Conservation (phyloP, 1,140 invertebrate genomes). For the Lucilia sericata region DNA sequence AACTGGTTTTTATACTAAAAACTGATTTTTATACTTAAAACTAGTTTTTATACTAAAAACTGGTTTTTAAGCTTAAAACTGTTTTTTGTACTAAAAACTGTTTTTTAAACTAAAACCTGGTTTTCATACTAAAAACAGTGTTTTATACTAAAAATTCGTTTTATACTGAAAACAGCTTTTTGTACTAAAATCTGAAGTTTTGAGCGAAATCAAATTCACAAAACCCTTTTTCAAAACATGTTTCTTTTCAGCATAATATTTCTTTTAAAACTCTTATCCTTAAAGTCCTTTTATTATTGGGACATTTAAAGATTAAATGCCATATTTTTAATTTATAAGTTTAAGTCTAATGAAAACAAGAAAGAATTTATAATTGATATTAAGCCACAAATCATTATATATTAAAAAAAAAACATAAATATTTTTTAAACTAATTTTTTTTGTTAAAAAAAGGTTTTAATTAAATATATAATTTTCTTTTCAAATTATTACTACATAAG, state of each 20-base stretch:
- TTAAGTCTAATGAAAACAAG: not conserved
- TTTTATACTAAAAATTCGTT: too few species aligned
- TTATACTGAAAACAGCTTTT: too few species aligned
- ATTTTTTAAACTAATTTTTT: not conserved
- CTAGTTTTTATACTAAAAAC: too few species aligned
- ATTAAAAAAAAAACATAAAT: not conserved
- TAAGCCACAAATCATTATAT: not conserved
- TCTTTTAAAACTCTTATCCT: not conserved
- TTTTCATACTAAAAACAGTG: too few species aligned
- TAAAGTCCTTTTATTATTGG: not conserved
- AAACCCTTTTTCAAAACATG: not conserved
- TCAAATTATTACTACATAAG: not conserved
- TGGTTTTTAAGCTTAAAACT: too few species aligned
- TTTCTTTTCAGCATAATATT: not conserved
- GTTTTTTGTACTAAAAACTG: too few species aligned
- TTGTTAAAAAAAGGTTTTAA: not conserved
- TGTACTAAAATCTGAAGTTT: too few species aligned
- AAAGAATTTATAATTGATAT: constrained; percentile 24
- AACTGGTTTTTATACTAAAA: too few species aligned
- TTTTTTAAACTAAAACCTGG: too few species aligned
- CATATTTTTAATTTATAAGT: not conserved
- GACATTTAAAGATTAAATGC: not conserved
- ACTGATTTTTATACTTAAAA: too few species aligned
- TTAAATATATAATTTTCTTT: not conserved
- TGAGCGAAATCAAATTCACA: too few species aligned